Evolutionary conservation across 2,797 vertebrate species (phyloP).

Genomic region (Xenops minutus): DNA sequence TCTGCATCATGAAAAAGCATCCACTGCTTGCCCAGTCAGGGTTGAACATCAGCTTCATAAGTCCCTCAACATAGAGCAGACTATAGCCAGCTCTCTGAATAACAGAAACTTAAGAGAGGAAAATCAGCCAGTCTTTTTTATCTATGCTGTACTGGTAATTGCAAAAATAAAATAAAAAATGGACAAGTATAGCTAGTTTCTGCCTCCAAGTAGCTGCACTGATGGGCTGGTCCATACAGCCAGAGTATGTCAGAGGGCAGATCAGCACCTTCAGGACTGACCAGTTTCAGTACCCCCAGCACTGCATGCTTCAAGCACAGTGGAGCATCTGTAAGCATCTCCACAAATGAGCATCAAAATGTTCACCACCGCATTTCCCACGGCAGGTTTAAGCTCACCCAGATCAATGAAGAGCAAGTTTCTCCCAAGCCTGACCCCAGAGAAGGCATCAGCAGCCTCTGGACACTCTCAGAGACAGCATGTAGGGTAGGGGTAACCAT

Average conservation of each 20-base stretch:
- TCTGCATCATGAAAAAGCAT: accelerated
- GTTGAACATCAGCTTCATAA: background rate
- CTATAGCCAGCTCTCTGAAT: background rate
- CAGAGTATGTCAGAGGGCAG: background rate
- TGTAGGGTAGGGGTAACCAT: accelerated
- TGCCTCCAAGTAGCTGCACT: background rate
- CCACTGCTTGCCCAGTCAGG: background rate
- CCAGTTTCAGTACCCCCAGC: background rate
- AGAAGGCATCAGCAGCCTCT: background rate
- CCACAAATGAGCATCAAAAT: background rate
- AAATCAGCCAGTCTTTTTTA: background rate
- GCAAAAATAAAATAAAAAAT: background rate
- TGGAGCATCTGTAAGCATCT: background rate
- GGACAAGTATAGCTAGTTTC: background rate
- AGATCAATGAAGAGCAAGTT: background rate
- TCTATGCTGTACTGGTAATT: background rate
- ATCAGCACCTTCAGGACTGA: background rate
- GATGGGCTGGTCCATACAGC: background rate
- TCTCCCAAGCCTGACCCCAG: background rate
- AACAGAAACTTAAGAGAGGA: background rate
- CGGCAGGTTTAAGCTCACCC: background rate
- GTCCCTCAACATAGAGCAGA: background rate
- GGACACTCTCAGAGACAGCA: background rate
- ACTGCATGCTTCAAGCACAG: background rate
- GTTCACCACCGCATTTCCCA: background rate